Evolutionary conservation across 2,888 invertebrate genomes (phyloP).

Genomic region (Epistrophe grossulariae): DNA sequence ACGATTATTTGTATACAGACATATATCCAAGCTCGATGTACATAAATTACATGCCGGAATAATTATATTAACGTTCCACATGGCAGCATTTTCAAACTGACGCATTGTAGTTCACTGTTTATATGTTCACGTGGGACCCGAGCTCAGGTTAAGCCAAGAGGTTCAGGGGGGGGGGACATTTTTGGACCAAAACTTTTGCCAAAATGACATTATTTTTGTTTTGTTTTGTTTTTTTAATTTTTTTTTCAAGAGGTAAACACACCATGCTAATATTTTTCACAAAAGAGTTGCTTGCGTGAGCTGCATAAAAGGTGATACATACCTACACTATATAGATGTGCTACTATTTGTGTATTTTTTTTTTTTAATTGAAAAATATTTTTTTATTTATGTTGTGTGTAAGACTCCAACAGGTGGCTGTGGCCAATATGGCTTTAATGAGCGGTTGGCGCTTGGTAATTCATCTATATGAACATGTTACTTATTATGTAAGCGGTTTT

Average conservation of each 20-base stretch:
- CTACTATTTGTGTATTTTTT: constrained; percentile 10
- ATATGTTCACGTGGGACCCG: constrained; percentile 53
- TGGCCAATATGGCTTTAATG: constrained; percentile 42
- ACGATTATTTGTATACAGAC: constrained; percentile 1
- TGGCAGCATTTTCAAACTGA: constrained; percentile 57
- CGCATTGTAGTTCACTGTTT: constrained; percentile 34
- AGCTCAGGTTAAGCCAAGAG: not conserved
- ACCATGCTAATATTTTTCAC: constrained; percentile 12
- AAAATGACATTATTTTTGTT: constrained; percentile 56
- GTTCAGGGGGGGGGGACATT: not conserved
- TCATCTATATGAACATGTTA: constrained; percentile 13
- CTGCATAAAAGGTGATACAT: constrained; percentile 32
- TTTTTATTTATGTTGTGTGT: constrained; percentile 23
- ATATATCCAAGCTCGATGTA: constrained; percentile 30
- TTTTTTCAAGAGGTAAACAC: not conserved
- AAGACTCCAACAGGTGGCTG: constrained; percentile 61
- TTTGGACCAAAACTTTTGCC: constrained; percentile 52
- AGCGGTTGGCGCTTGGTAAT: constrained; percentile 39
- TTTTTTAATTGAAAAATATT: constrained; percentile 12
- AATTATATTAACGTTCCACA: constrained; percentile 69
- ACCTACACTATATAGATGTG: not conserved
- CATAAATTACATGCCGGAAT: constrained; percentile 70
- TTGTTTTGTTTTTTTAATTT: not conserved
- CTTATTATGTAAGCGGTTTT: constrained; percentile 58
- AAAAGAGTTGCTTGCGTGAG: constrained; percentile 58